Evolutionary conservation across 2,888 invertebrate genomes (phyloP).

Genomic region (Chydorus sphaericus): DNA sequence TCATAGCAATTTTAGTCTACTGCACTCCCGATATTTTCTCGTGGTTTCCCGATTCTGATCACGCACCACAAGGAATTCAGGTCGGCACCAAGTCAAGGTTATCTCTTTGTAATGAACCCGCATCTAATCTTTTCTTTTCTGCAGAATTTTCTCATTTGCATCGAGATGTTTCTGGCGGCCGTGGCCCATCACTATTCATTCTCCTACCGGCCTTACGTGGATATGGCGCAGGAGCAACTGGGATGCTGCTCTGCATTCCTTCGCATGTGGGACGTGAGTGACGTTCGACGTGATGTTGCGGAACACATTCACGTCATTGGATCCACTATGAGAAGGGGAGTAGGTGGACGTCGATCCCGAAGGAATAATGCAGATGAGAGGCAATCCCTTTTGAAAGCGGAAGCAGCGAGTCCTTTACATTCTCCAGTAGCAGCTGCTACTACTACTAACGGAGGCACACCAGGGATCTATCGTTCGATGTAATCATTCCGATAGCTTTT

Average conservation of each 20-base stretch:
- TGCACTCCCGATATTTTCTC: conserved; percentile 42
- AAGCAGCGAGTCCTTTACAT: background rate
- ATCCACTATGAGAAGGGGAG: background rate
- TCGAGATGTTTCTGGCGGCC: conserved; percentile 94
- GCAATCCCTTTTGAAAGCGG: background rate
- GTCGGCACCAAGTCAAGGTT: background rate
- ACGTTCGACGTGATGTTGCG: conserved; percentile 78
- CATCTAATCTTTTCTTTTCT: conserved; percentile 24
- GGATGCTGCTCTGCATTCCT: conserved; percentile 63
- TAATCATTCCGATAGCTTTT: too few species aligned
- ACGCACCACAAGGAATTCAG: conserved; percentile 37
- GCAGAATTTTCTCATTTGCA: conserved; percentile 91
- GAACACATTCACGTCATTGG: conserved; percentile 86
- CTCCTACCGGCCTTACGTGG: conserved; percentile 73
- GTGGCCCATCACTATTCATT: conserved; percentile 92
- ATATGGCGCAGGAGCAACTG: conserved; percentile 31
- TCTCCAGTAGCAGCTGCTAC: background rate
- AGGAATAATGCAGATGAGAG: background rate
- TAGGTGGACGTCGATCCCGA: background rate
- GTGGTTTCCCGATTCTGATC: background rate
- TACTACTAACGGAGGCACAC: background rate
- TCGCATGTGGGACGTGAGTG: conserved; percentile 94
- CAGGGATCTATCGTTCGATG: too few species aligned
- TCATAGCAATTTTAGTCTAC: conserved; percentile 71
- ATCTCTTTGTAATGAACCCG: conserved; percentile 5